Evolutionary conservation across 2,113 vertebrate genomes (phyloP).

Genomic region (Dendropsophus ebraccatus): DNA sequence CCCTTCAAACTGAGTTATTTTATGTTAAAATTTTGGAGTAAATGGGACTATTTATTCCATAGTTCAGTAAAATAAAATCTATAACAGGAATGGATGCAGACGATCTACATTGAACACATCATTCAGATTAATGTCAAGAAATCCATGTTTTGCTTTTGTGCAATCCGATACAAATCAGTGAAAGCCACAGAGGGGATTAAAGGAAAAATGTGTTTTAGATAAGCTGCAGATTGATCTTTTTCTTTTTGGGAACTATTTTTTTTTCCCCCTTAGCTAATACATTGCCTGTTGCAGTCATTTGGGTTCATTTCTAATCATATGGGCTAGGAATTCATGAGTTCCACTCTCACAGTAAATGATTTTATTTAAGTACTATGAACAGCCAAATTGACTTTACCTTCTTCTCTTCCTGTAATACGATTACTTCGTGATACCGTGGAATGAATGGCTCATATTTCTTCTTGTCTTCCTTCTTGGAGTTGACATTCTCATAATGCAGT

Average conservation of each 20-base stretch:
- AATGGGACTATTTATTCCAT: too few species aligned
- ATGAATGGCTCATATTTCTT: conserved; percentile 68
- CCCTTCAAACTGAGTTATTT: too few species aligned
- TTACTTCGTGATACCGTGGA: conserved; percentile 73
- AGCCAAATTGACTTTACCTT: conserved; percentile 68
- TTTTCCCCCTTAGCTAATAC: conserved; percentile 55
- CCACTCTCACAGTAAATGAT: conserved; percentile 60
- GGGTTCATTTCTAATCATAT: conserved; percentile 51
- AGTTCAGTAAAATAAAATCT: not conserved
- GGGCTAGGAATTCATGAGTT: conserved; percentile 56
- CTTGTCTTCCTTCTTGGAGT: conserved; percentile 73
- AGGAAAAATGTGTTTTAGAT: conserved; percentile 45
- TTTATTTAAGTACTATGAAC: conserved; percentile 60
- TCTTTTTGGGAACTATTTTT: conserved; percentile 52
- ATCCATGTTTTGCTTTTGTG: conserved; percentile 21
- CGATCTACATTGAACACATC: conserved; percentile 8
- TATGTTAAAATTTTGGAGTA: too few species aligned
- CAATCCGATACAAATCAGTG: conserved; percentile 35
- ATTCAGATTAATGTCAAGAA: conserved; percentile 29
- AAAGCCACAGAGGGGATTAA: conserved; percentile 23
- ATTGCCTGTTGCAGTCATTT: not conserved
- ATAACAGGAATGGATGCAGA: not conserved
- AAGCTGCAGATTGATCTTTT: conserved; percentile 56
- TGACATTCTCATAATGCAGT: conserved; percentile 76
- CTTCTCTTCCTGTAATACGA: conserved; percentile 75